These are phyloP conservation scores for Mirounga angustirostris DNA, from an alignment of 2,113 vertebrate genomes.

Conservation along the genomic window DNA sequence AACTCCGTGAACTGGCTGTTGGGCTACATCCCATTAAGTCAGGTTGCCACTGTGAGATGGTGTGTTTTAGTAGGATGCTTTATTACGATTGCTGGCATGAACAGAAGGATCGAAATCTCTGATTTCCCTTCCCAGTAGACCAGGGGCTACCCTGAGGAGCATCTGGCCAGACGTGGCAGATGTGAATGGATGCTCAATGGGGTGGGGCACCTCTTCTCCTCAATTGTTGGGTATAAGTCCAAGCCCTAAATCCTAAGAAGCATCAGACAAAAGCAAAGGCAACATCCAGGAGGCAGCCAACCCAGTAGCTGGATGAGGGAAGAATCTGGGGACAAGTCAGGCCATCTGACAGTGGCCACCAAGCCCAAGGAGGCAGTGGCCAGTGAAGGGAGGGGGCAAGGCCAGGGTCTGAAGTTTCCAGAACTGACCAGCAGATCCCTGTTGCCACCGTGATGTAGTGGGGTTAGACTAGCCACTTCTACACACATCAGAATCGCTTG, in stretches of 20 bases:
- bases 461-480: neutral
- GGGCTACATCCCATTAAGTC: neutral
- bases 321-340: neutral
- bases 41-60: fast-evolving
- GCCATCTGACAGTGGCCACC: no score
- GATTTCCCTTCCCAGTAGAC: neutral
- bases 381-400: neutral
- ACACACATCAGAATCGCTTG: neutral
- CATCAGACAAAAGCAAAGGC: neutral
- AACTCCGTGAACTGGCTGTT: neutral
- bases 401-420: neutral
- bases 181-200: neutral
- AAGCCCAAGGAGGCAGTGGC: neutral
- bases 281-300: neutral
- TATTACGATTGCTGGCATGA: neutral
- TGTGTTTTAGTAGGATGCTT: neutral
- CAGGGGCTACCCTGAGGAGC: neutral
- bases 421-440: neutral
- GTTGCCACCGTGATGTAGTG: neutral
- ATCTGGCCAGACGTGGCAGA: neutral
- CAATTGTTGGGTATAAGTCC: neutral
- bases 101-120: neutral
- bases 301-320: neutral
- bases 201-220: neutral
- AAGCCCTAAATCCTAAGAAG: neutral